Conservation (phyloP, 2,113 vertebrate species). For the Myotis lucifugus region DNA sequence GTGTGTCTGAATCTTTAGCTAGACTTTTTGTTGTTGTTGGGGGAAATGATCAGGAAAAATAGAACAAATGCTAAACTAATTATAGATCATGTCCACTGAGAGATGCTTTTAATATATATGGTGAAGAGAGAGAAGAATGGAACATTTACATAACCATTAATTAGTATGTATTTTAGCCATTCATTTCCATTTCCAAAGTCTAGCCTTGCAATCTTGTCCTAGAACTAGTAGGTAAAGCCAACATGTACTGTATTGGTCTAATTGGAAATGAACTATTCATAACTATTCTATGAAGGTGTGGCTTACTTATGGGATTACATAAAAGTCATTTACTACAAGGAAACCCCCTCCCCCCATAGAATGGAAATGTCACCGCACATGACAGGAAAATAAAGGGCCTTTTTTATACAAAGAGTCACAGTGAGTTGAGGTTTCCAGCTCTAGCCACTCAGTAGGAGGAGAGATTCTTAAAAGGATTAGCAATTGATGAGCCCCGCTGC, state of each 20-base stretch:
- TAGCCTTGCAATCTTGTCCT: not conserved
- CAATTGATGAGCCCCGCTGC: not conserved
- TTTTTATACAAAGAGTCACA: not conserved
- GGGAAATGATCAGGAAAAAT: slow-evolving; percentile 4
- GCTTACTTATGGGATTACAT: not conserved
- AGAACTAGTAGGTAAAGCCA: not conserved
- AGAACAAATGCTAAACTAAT: not conserved
- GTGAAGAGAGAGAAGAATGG: not conserved
- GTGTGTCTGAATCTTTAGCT: not conserved
- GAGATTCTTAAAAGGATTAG: not conserved
- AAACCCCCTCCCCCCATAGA: not conserved
- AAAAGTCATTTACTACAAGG: slow-evolving; percentile 11
- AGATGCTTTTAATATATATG: not conserved
- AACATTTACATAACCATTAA: not conserved
- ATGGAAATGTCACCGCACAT: not conserved
- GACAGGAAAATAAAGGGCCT: not conserved
- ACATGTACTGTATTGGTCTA: not conserved
- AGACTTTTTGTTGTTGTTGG: not conserved
- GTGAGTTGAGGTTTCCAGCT: not conserved
- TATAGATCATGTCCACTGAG: not conserved
- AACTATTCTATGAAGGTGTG: not conserved
- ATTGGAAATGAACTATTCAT: not conserved
- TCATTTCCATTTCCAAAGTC: slow-evolving; percentile 22
- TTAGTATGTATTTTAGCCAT: not conserved
- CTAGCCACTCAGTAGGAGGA: not conserved